Conservation (phyloP, 2,113 vertebrate genomes). For the Parus major region DNA sequence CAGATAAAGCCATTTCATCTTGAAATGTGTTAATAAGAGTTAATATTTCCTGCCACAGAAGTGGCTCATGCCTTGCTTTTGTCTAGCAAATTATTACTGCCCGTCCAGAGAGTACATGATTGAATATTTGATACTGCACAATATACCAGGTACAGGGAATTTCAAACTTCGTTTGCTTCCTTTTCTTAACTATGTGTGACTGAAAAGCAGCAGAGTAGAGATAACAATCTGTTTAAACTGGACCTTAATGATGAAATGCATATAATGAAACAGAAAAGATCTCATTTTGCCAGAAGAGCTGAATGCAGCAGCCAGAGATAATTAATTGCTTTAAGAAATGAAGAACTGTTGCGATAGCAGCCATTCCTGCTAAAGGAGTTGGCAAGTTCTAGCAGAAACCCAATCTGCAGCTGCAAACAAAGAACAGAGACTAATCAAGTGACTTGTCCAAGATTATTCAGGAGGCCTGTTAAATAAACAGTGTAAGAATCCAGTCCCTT, state of each 20-base stretch:
- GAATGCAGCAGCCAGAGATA: neutral
- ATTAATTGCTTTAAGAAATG: neutral
- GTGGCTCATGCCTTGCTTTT: neutral
- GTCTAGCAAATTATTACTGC: neutral
- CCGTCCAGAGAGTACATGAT: neutral
- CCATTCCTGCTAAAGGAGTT: neutral
- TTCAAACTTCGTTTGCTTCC: neutral
- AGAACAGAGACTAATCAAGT: neutral
- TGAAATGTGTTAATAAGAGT: neutral
- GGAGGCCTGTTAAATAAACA: neutral
- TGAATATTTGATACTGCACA: neutral
- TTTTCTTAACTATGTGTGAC: neutral
- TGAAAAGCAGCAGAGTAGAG: slow-evolving; percentile 16
- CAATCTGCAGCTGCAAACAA: slow-evolving; percentile 14
- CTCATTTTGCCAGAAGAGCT: neutral
- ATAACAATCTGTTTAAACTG: slow-evolving; percentile 32
- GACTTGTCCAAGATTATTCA: slow-evolving; percentile 19
- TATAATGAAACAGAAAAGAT: neutral
- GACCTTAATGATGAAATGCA: neutral
- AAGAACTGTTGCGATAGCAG: neutral
- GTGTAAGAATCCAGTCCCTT: neutral
- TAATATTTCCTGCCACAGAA: neutral
- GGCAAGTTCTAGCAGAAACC: neutral
- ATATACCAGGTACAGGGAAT: neutral
- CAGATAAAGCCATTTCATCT: neutral